These are phyloP conservation scores for Tineola bisselliella DNA, from an alignment of 2,888 invertebrate genomes.

Conservation along the genomic window DNA sequence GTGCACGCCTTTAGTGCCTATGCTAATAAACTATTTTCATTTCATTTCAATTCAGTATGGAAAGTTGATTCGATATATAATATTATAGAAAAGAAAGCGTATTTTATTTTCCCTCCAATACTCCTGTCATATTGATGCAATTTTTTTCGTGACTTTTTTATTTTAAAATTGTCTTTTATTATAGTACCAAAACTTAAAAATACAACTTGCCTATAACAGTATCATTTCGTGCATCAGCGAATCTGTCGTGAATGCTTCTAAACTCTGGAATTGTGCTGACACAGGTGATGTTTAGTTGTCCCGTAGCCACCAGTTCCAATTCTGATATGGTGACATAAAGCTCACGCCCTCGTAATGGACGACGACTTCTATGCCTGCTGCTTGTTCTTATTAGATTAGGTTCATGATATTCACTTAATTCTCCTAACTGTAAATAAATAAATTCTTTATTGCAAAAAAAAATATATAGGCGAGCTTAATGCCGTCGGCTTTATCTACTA, in stretches of 20 bases:
- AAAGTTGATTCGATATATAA: no score
- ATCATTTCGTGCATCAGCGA: slow-evolving; percentile 77
- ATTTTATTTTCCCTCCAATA: no score
- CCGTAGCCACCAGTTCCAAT: slow-evolving; percentile 74
- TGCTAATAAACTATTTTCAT: no score
- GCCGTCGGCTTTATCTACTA: no score
- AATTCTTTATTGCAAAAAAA: neutral
- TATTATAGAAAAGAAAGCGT: no score
- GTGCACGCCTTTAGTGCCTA: no score
- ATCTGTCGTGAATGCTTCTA: slow-evolving; percentile 74
- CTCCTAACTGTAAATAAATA: neutral
- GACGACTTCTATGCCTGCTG: slow-evolving; percentile 46
- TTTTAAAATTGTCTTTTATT: no score
- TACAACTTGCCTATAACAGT: slow-evolving; percentile 73
- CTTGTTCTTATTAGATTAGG: slow-evolving; percentile 33
- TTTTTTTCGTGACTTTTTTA: no score
- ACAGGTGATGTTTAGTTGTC: slow-evolving; percentile 77
- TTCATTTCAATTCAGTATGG: no score
- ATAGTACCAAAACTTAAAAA: slow-evolving; percentile 10
- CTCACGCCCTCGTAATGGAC: slow-evolving; percentile 66
- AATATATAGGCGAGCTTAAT: no score
- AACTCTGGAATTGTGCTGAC: slow-evolving; percentile 83
- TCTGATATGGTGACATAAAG: slow-evolving; percentile 78
- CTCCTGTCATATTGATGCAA: no score
- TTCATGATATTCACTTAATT: slow-evolving; percentile 21